Conservation (phyloP, 2,888 invertebrate genomes). For the Mimumesa dahlbomi region DNA sequence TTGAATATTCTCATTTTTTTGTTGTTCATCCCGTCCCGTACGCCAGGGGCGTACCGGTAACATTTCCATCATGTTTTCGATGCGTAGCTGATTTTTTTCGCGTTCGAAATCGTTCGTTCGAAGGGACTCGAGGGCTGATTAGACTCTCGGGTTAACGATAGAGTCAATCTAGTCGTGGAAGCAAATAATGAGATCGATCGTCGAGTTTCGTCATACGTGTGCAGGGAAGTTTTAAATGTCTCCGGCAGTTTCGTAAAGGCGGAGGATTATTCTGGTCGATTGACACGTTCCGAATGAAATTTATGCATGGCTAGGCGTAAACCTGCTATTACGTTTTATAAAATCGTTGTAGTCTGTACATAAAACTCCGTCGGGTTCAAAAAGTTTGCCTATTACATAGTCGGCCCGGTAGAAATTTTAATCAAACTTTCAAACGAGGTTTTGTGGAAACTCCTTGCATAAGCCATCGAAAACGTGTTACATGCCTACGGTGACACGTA, state of each 20-base stretch:
- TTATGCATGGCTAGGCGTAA: slow-evolving; percentile 43
- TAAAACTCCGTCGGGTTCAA: slow-evolving; percentile 51
- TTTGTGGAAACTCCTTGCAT: slow-evolving; percentile 53
- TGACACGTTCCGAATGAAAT: slow-evolving; percentile 26
- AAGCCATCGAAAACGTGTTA: slow-evolving; percentile 60
- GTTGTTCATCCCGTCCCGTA: too few species aligned
- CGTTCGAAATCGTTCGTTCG: too few species aligned
- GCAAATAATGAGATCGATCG: too few species aligned
- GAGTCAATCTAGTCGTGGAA: too few species aligned
- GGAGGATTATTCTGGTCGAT: slow-evolving; percentile 1
- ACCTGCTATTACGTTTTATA: slow-evolving; percentile 45
- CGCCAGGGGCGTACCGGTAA: too few species aligned
- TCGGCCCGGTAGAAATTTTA: slow-evolving; percentile 59
- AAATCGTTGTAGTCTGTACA: slow-evolving; percentile 51
- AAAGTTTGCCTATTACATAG: slow-evolving; percentile 59
- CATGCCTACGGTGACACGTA: slow-evolving; percentile 42
- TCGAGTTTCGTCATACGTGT: too few species aligned
- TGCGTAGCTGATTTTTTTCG: too few species aligned
- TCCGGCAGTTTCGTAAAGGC: neutral
- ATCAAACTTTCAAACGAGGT: slow-evolving; percentile 68
- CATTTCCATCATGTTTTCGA: too few species aligned
- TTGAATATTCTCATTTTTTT: too few species aligned
- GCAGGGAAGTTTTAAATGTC: neutral
- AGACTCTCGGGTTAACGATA: too few species aligned
- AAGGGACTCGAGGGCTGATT: too few species aligned